phyloP scores from a whole-genome alignment of 2,113 vertebrate species.

The Pseudorhombus dupliciocellatus region DNA sequence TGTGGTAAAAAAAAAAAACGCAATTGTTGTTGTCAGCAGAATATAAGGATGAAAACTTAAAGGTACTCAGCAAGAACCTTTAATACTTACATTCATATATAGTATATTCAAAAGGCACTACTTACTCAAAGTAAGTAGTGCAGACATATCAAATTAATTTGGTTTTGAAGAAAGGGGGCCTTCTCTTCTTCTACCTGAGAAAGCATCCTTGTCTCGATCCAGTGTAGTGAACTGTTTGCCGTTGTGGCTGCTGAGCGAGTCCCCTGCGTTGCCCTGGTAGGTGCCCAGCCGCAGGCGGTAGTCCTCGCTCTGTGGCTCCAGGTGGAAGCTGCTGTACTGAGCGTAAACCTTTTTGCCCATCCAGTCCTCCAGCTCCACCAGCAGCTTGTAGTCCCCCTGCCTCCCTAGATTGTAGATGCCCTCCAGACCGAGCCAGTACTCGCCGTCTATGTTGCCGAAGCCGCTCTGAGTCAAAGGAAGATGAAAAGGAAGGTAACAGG shows the following conservation, averaged over 20 bases:
- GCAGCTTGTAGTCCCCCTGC: constrained; percentile 93
- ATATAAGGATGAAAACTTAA: not conserved
- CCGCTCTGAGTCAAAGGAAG: constrained; percentile 87
- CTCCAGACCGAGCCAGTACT: constrained; percentile 97
- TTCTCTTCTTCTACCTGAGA: constrained; percentile 83
- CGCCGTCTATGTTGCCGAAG: constrained; percentile 94
- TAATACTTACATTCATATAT: too few relatives aligned
- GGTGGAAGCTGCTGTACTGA: constrained; percentile 94
- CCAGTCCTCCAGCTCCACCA: constrained; percentile 98
- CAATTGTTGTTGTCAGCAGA: not conserved
- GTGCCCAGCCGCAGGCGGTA: constrained; percentile 91
- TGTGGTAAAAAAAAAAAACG: constrained; percentile 61
- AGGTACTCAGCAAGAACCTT: too few relatives aligned
- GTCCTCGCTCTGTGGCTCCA: constrained; percentile 92
- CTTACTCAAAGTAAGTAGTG: too few relatives aligned
- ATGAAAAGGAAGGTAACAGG: constrained; percentile 58
- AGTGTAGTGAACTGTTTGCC: constrained; percentile 97
- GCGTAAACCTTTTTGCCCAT: constrained; percentile 97
- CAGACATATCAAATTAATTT: too few relatives aligned
- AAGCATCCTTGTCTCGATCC: constrained; percentile 94
- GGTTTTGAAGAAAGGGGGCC: not conserved
- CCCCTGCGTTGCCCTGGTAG: constrained; percentile 96
- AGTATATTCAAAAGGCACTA: too few relatives aligned
- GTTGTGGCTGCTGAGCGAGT: constrained; percentile 94
- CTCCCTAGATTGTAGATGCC: constrained; percentile 92